These are phyloP conservation scores for Anneissia japonica DNA, from an alignment of 35 echinoderm and acorn worm species.

Conservation along the genomic window DNA sequence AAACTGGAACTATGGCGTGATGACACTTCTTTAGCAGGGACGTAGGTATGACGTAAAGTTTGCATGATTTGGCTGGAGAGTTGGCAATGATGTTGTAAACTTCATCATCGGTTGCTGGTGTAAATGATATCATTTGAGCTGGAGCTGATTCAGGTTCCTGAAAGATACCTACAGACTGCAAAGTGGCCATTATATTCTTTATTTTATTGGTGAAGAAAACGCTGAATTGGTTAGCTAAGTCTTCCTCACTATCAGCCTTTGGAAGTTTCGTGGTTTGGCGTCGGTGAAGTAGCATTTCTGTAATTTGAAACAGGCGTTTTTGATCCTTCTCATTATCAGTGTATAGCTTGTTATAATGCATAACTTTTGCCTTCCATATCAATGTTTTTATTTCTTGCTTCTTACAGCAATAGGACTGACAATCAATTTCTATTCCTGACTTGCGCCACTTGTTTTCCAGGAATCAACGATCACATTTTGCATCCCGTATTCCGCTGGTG, in stretches of 20 bases:
- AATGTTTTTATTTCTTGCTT: constrained; percentile 28
- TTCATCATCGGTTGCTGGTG: too few relatives aligned
- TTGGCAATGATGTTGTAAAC: background rate
- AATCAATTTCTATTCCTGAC: constrained; percentile 13
- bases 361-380: constrained; percentile 29
- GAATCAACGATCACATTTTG: constrained; percentile 16
- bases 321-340: constrained; percentile 34
- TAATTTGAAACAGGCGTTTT: constrained; percentile 35
- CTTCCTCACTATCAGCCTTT: background rate
- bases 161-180: background rate
- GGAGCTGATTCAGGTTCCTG: background rate
- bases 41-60: background rate
- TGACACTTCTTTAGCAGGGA: background rate
- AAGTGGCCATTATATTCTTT: background rate
- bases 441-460: constrained; percentile 37
- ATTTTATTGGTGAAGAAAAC: background rate
- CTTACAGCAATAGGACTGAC: constrained; percentile 34
- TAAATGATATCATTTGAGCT: background rate
- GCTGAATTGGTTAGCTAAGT: background rate
- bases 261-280: background rate
- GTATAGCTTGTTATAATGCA: constrained; percentile 27
- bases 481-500: constrained; percentile 12
- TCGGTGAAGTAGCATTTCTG: background rate
- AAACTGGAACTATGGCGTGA: background rate
- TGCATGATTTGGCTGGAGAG: constrained; percentile 2